These are phyloP conservation scores for Epinephelus awoara DNA, from an alignment of 2,797 vertebrate genomes.

Conservation along the genomic window DNA sequence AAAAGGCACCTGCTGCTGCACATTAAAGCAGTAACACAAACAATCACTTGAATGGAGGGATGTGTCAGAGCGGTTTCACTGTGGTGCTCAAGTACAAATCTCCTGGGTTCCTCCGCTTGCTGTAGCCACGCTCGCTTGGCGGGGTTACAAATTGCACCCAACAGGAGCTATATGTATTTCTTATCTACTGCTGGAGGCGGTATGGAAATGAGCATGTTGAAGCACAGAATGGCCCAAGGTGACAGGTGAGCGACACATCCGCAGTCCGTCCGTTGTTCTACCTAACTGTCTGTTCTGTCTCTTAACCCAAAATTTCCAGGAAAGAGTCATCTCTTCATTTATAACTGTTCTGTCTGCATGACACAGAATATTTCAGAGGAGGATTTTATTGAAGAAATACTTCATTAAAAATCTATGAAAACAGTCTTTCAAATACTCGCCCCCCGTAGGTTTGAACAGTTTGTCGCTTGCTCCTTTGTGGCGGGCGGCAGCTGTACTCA, in stretches of 20 bases:
- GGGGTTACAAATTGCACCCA: constrained; percentile 61
- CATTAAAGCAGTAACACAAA: constrained; percentile 71
- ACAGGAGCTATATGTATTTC: constrained; percentile 55
- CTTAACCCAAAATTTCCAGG: background rate
- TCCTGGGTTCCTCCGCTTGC: constrained; percentile 42
- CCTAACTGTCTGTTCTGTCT: constrained; percentile 15
- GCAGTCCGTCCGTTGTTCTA: constrained; percentile 32
- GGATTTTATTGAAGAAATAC: background rate
- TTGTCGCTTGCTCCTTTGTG: constrained; percentile 15
- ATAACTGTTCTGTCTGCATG: background rate
- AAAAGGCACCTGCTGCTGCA: constrained; percentile 76
- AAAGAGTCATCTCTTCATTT: constrained; percentile 6
- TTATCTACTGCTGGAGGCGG: constrained; percentile 63
- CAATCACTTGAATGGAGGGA: constrained; percentile 59
- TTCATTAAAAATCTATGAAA: constrained; percentile 1
- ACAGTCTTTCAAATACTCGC: background rate
- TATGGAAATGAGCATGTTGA: constrained; percentile 53
- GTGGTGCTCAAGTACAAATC: constrained; percentile 52
- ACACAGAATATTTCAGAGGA: background rate
- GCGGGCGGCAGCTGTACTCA: background rate
- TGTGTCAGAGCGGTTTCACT: constrained; percentile 55
- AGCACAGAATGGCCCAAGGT: constrained; percentile 49
- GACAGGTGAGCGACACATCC: constrained; percentile 63
- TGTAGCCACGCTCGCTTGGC: constrained; percentile 22
- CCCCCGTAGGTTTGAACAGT: constrained; percentile 19